A percentile compares a stretch with the other conserved stretches of the same genome.
Conservation (phyloP, 2,113 vertebrate genomes). For the Callipepla californica region DNA sequence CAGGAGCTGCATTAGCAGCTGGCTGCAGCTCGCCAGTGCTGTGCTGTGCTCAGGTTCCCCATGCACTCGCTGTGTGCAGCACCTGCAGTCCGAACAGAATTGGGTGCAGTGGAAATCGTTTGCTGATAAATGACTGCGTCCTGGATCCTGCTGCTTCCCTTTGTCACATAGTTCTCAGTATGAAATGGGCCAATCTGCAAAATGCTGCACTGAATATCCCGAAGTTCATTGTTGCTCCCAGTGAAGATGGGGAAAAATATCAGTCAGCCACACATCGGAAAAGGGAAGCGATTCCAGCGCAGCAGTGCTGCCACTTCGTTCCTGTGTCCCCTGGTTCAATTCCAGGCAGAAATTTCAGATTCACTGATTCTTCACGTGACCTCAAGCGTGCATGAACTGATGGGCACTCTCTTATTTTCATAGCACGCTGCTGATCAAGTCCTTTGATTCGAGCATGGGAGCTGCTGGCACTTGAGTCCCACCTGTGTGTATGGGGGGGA, state of each 20-base stretch:
- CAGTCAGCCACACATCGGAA: rapidly evolving
- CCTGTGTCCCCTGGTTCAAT: not conserved
- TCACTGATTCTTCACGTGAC: not conserved
- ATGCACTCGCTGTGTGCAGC: rapidly evolving
- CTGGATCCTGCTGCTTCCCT: not conserved
- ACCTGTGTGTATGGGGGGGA: not conserved
- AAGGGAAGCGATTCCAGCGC: not conserved
- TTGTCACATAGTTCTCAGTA: not conserved
- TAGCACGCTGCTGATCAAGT: rapidly evolving
- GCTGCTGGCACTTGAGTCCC: not conserved
- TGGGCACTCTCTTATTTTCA: not conserved
- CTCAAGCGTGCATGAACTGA: not conserved
- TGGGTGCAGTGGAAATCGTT: not conserved
- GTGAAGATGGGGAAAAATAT: not conserved
- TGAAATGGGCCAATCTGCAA: not conserved
- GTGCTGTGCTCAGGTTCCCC: not conserved
- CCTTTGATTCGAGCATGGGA: rapidly evolving
- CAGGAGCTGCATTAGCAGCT: not conserved
- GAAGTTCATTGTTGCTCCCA: not conserved
- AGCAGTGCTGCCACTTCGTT: not conserved
- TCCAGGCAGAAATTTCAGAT: not conserved
- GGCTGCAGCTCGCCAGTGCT: rapidly evolving
- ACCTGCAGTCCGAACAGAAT: not conserved
- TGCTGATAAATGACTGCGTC: constrained; percentile 16
- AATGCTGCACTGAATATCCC: not conserved